Evolutionary conservation across 2,113 vertebrate species (phyloP), one percentile per base, ranked within the genome.

Genomic region (Corythornis madagascariensis): DNA sequence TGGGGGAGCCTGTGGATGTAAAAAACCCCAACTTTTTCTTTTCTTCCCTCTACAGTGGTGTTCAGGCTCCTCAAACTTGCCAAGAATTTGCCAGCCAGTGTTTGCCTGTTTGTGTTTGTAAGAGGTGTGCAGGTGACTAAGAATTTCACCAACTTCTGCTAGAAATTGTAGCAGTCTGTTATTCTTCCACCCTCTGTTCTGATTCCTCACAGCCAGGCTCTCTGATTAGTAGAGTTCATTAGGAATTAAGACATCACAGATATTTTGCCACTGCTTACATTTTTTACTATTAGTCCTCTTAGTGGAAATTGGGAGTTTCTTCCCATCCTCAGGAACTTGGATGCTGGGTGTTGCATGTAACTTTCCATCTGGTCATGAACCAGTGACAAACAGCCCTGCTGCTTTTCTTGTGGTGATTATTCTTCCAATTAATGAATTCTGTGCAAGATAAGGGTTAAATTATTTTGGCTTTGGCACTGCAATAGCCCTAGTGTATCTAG

Each of bases 141-240:
- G 71, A 26, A 47, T 4, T 38, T 14, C 5, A n/a, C 29, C 47
- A 89, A 4, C 75, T 63, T 42, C 78, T 84, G 40, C 81, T 72
- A 10, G 74, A 35, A 33, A 2, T 11, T 8, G 25, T 66, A 60
- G 56, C 33, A 83, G 13, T 8, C 53, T 66, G 42, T 9, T 28
- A 31, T 59, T 71, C n/a, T 59, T 78, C 38, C 59, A 57, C 3
- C 7, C 33, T 5, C 10, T 31, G 59, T 33, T 9, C 33, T 7
- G 17, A 24, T 71, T 71, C 33, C 57, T 77, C n/a, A 11, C 56
- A 48, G 8, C 10, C 31, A 18, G 45, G 26, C 52, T 18, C 1
- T 15, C 64, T 31, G 3, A 38, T 56, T 10, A 4, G 57, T 14
- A 2, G n/a, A 29, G 17, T 52, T 70, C 0, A 0, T 43, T 31